A percentile compares a stretch with the other conserved stretches of the same genome.
These are phyloP conservation scores for Gasterosteus nipponicus DNA, from an alignment of 2,113 vertebrate genomes.

Conservation along the genomic window DNA sequence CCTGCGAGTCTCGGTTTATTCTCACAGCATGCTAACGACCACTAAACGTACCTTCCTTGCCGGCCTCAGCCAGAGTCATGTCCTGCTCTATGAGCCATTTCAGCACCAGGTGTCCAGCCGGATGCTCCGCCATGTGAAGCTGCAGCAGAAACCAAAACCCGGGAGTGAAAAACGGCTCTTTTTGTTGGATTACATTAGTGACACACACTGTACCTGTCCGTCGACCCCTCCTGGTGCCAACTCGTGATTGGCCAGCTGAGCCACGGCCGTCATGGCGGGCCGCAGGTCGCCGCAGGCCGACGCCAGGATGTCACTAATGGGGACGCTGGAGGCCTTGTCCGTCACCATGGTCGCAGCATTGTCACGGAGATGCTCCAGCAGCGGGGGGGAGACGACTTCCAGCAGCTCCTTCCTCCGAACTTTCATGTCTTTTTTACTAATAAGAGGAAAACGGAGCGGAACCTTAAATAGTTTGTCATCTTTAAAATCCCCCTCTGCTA, in stretches of 20 bases:
- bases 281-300: conserved; percentile 85
- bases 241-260: conserved; percentile 84
- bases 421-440: conserved; percentile 90
- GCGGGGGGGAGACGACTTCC: conserved; percentile 86
- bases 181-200: background rate
- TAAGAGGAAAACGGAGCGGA: background rate
- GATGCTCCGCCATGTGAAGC: conserved; percentile 95
- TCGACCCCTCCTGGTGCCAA: conserved; percentile 86
- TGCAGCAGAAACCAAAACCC: conserved; percentile 58
- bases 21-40: background rate
- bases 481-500: background rate
- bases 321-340: conserved; percentile 87
- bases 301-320: conserved; percentile 87
- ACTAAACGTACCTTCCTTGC: conserved; percentile 84
- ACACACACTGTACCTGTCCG: conserved; percentile 79
- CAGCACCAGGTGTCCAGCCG: conserved; percentile 94
- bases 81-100: conserved; percentile 97
- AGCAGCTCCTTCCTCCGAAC: conserved; percentile 87
- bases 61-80: conserved; percentile 81
- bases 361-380: conserved; percentile 85
- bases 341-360: conserved; percentile 84
- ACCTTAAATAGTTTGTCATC: background rate
- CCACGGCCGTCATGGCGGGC: conserved; percentile 88
- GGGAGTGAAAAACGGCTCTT: background rate
- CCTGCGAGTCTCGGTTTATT: background rate